Evolutionary conservation across 1,140 invertebrate species (phyloP), one percentile per base, ranked within the genome.

Genomic region (Neodiprion pinetum): DNA sequence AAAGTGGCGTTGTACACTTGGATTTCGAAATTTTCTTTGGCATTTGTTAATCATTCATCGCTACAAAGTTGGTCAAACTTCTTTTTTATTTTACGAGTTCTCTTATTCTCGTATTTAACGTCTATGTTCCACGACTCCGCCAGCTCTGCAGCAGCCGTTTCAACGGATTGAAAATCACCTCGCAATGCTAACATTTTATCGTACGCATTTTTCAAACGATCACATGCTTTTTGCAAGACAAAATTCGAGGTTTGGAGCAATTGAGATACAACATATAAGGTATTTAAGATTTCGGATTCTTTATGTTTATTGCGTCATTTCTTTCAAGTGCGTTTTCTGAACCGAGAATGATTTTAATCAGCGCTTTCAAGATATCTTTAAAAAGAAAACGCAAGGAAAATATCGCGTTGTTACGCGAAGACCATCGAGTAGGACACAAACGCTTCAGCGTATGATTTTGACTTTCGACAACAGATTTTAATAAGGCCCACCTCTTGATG

Each of bases 1-100:
- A 53, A 53, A 53, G 50, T 53, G 50, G 50, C 50, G 50, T 53
- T 53, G 14, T 53, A 53, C 50, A 53, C 50, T 53, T 53, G 50
- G 14, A 53, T 53, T 53, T 53, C 14, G 50, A 53, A 53, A 53
- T 53, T 53, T 53, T 53, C 50, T 53, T 53, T 14, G 50, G 50
- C 50, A 53, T 53, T 53, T 53, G 14, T 53, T 53, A 53, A 53
- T 53, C 14, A 14, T 9, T 53, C 50, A 53, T 53, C 50, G 50
- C 50, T 53, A 14, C 14, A 53, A 53, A 53, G 50, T 53, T 53
- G 9, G 14, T 53, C 50, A 53, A 53, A 53, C 14, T 53, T 53
- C 50, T 53, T 53, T 53, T 53, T 53, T 9, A 53, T 53, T 53
- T 14, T 53, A 53, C 50, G 50, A 53, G 50, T 53, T 53, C 50